A percentile compares a stretch with the other conserved stretches of the same genome.
These are phyloP conservation scores for Erebia ligea DNA, from an alignment of 2,888 invertebrate genomes.

Conservation along the genomic window DNA sequence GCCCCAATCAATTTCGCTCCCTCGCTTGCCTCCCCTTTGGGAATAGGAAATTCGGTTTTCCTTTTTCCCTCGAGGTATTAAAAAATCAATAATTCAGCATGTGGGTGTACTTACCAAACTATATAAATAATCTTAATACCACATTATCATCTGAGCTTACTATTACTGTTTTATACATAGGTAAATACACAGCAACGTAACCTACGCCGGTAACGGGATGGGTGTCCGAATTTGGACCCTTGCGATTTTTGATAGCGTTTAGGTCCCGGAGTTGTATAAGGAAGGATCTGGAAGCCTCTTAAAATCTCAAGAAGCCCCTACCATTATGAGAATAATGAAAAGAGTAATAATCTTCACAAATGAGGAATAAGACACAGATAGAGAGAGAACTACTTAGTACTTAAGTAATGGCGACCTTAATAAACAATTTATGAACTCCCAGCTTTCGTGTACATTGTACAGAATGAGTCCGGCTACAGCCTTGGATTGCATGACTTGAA, in stretches of 20 bases:
- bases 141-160: background rate
- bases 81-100: constrained; percentile 16
- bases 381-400: background rate
- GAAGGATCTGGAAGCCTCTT: no score
- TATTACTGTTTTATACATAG: background rate
- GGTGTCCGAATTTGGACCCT: no score
- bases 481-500: constrained; percentile 10
- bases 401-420: background rate
- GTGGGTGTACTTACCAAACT: background rate
- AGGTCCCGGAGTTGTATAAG: no score
- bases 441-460: background rate
- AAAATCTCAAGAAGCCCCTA: no score
- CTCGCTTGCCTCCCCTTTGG: constrained; percentile 15
- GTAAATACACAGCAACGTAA: no score
- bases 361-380: no score
- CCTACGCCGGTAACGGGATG: no score
- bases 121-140: background rate
- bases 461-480: no score
- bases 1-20: constrained; percentile 9
- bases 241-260: no score
- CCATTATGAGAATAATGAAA: no score
- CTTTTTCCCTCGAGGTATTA: constrained; percentile 10
- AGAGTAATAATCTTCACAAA: no score
- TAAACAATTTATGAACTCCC: constrained; percentile 2
- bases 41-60: constrained; percentile 6